Base-by-base conservation (phyloP, 2,113 vertebrate species). In the Sander vitreus region DNA sequence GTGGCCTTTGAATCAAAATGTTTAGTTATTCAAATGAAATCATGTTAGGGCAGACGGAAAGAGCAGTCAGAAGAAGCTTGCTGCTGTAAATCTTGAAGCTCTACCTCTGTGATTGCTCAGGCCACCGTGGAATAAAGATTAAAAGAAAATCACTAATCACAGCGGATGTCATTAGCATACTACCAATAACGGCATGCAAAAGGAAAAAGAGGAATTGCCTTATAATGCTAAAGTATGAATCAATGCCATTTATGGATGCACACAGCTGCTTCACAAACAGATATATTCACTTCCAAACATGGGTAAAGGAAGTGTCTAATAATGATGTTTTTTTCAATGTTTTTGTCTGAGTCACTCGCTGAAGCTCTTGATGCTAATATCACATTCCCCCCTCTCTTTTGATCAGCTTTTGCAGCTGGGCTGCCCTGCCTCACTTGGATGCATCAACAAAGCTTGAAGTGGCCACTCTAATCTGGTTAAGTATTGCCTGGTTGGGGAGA, bases 121-220 rank as follows among this genome's bases (percentile, higher is more conserved):
- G 95, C 96, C 96, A 96, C 96, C 94, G 92, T 93, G 95, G 96
- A 97, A 97, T 97, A 97, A 96, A 91, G 94, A 97, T 96, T 97
- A 96, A 96, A 97, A 97, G 96, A 96, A 98, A 97, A 97, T 96
- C 96, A 95, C 97, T 97, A 96, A 97, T 98, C 96, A 96, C 94
- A 94, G 96, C 64, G 95, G 95, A 96, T 96, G 93, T 96, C 95
- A 97, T 97, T 98, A 97, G 96, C 97, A 97, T 98, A 97, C 96
- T 96, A 96, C 96, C 96, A 97, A 97, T 97, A 97, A 97, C 95
- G 94, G 94, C 93, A 93, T 95, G 96, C 95, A 94, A 93, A 60
- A 91, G 88, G 84, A 87, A 71, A 88, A 86, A 91, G 88, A 89
- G 92, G 89, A 94, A 95, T 93, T 90, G 92, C 92, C 89, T 92